phyloP scores from a whole-genome alignment of 2,888 invertebrate genomes.

The Allacma fusca region DNA sequence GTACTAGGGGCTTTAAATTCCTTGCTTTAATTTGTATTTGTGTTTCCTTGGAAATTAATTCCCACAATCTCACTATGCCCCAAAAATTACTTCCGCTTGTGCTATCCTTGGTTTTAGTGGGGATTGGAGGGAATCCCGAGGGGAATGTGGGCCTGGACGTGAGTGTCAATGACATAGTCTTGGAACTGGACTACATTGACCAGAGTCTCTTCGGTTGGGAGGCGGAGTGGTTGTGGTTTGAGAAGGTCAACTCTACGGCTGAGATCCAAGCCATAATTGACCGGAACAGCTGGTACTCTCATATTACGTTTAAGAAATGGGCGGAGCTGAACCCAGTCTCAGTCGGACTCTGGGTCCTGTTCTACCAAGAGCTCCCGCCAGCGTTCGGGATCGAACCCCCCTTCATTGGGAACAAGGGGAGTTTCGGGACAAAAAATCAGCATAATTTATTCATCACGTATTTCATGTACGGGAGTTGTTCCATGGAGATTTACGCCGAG shows the following conservation, averaged over 20 bases:
- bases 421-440: not conserved
- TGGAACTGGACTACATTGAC: too few species aligned
- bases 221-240: not conserved
- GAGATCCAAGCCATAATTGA: not conserved
- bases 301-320: not conserved
- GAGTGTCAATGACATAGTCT: too few species aligned
- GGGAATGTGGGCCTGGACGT: too few species aligned
- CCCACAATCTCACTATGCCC: too few species aligned
- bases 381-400: not conserved
- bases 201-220: not conserved
- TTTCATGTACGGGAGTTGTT: not conserved
- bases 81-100: too few species aligned
- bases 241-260: not conserved
- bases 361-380: not conserved
- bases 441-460: not conserved
- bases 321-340: not conserved
- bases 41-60: too few species aligned
- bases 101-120: too few species aligned
- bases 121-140: too few species aligned
- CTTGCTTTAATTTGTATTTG: too few species aligned
- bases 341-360: not conserved
- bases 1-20: too few species aligned
- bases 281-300: not conserved
- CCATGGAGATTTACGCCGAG: not conserved
- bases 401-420: not conserved